These are phyloP conservation scores for Dicaeum eximium DNA, from an alignment of 2,113 vertebrate species.

Conservation along the genomic window DNA sequence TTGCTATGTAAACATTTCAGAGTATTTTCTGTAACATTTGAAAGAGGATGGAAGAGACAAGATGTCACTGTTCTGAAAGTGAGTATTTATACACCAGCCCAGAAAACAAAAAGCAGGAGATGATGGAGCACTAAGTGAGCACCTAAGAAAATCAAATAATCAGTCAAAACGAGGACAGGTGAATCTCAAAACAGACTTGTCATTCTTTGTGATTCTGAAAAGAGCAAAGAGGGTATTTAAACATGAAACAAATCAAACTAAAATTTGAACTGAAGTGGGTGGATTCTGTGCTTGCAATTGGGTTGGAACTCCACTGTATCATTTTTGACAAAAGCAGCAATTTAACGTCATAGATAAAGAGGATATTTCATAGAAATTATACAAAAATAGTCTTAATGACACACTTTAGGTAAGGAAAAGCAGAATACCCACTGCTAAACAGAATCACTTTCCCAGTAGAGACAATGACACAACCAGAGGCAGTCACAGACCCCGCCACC, in stretches of 20 bases:
- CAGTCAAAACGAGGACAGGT: not conserved
- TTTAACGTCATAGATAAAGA: not conserved
- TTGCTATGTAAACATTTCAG: not conserved
- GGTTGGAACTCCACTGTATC: not conserved
- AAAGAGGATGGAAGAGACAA: not conserved
- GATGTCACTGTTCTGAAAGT: not conserved
- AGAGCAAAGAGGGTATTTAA: not conserved
- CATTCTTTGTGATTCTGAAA: constrained; percentile 3
- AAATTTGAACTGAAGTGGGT: not conserved
- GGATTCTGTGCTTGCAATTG: not conserved
- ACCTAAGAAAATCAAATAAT: constrained; percentile 7
- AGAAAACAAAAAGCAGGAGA: not conserved
- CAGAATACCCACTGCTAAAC: not conserved
- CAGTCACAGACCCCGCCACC: not conserved
- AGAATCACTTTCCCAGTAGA: not conserved
- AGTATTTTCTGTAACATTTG: not conserved
- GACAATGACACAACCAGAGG: not conserved
- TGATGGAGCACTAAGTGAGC: not conserved
- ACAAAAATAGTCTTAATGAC: too few species aligned
- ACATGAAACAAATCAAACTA: not conserved
- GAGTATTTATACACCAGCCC: not conserved
- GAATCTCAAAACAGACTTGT: not conserved
- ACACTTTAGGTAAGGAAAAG: not conserved
- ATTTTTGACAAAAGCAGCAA: not conserved
- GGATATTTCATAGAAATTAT: not conserved